phyloP scores from a whole-genome alignment of 1,140 invertebrate genomes.

The Pseudomyrmex cubaensis region DNA sequence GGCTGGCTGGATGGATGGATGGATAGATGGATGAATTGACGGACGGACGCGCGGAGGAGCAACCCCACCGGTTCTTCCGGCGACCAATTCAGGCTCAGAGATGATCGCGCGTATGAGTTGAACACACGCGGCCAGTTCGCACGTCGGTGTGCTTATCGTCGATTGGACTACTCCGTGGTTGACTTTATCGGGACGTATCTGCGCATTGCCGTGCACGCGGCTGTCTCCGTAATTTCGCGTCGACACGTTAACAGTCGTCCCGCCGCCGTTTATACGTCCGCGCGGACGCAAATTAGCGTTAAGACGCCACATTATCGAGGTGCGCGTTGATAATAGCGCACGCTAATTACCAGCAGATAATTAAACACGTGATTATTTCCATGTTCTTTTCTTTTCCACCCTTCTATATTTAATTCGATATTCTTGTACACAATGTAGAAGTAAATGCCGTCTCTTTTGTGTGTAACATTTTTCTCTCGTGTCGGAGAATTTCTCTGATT shows the following conservation, averaged over 20 bases:
- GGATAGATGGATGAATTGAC: conserved; percentile 45
- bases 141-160: conserved; percentile 40
- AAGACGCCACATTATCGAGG: conserved; percentile 35
- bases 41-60: conserved; percentile 53
- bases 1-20: conserved; percentile 8
- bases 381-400: too few relatives aligned
- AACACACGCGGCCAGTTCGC: conserved; percentile 36
- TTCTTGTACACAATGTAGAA: too few relatives aligned
- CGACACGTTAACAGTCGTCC: conserved; percentile 35
- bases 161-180: conserved; percentile 49
- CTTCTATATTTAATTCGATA: too few relatives aligned
- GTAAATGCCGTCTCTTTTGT: too few relatives aligned
- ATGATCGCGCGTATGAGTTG: conserved; percentile 67
- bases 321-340: conserved; percentile 5
- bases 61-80: conserved; percentile 62
- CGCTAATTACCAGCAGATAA: conserved; percentile 28
- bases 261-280: conserved; percentile 34
- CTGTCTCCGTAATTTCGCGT: conserved; percentile 66
- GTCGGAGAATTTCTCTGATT: conserved; percentile 13
- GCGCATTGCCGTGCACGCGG: conserved; percentile 50
- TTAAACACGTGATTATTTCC: background rate
- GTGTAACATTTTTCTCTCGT: conserved; percentile 1
- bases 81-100: conserved; percentile 65
- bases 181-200: conserved; percentile 73
- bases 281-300: conserved; percentile 54